Evolutionary conservation across 2,113 vertebrate species (phyloP), one percentile per base, ranked within the genome.

Genomic region (Emydura subglobosa): DNA sequence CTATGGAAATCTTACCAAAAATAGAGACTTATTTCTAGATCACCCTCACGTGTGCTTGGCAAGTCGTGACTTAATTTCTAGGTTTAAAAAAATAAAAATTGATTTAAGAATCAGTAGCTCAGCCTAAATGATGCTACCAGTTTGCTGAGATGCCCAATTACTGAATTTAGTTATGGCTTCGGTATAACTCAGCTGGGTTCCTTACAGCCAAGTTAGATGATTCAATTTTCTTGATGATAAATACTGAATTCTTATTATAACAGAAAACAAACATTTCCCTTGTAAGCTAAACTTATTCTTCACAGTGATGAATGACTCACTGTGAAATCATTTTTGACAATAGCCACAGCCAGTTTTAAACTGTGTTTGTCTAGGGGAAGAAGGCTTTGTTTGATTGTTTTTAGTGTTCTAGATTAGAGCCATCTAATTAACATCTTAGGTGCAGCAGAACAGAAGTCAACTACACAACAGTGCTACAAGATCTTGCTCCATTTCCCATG

Each of bases 241-340:
- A 47, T 57, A 78, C 84, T 95, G 80, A 93, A 96, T 97, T 92
- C 78, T 96, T 96, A 91, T 96, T 95, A 85, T 83, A 95, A 88
- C 89, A 94, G 96, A 95, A 96, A 98, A 97, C 83, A 98, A 97
- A 96, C 81, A 91, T 94, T 97, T 96, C 97, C 91, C 94, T 90
- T 54, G 87, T 95, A 93, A 94, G 83, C 34, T 95, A 95, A 97
- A 95, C 49, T 95, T 25, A 90, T 92, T 97, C 96, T 96, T 95
- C 91, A 91, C 4, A 3, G 65, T 92, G 89, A 96, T 90, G 95
- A 95, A 95, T 98, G 95, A 98, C 85, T 98, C 97, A 97, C 65
- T 96, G 95, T 95, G 90, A 96, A 98, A 97, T 96, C 53, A 49
- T 94, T 97, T 97, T 91, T 96, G 92, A 97, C 91, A 91, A 51